These are phyloP conservation scores for Erebia epiphron DNA, from an alignment of 2,888 invertebrate species.

Conservation along the genomic window DNA sequence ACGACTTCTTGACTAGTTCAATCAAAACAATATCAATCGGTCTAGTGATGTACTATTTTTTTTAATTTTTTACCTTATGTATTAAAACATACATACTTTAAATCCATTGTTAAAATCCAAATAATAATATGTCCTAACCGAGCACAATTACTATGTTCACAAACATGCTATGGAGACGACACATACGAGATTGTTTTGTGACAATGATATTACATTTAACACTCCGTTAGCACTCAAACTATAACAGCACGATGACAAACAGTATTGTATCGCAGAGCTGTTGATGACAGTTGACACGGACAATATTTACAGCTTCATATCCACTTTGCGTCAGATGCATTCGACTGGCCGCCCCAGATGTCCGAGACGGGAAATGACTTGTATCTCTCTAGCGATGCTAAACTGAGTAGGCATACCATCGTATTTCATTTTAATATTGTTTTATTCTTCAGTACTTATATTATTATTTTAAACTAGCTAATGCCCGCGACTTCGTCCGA, in stretches of 20 bases:
- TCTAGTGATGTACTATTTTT: too few relatives aligned
- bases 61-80: too few relatives aligned
- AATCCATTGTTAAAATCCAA: background rate
- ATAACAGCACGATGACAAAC: background rate
- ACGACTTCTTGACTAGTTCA: too few relatives aligned
- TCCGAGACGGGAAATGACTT: conserved; percentile 37
- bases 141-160: background rate
- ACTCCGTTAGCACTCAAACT: background rate
- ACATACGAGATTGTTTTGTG: conserved; percentile 3
- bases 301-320: conserved; percentile 38
- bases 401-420: conserved; percentile 18
- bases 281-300: conserved; percentile 37
- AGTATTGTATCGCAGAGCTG: background rate
- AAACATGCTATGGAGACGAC: background rate
- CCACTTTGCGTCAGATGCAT: conserved; percentile 41
- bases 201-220: background rate
- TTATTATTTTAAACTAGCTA: too few relatives aligned
- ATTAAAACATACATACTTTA: too few relatives aligned
- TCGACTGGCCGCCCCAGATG: conserved; percentile 37
- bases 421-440: background rate
- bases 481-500: too few relatives aligned
- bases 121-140: background rate
- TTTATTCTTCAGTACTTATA: background rate
- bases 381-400: conserved; percentile 32
- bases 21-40: too few relatives aligned